Evolutionary conservation across 2,888 invertebrate species (phyloP).

Genomic region (Campoletis raptor): DNA sequence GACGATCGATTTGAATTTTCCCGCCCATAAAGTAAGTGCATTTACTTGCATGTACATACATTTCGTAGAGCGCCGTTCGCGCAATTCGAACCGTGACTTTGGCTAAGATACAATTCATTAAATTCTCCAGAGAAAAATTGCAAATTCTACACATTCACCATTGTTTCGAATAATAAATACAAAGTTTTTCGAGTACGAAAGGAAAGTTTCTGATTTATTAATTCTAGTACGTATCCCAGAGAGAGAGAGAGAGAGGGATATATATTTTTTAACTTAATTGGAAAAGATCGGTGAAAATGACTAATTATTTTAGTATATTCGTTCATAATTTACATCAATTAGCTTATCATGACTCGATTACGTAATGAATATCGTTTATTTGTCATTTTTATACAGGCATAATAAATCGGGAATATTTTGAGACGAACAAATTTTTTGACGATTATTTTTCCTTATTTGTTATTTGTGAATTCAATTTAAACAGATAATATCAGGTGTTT

Average conservation of each 20-base stretch:
- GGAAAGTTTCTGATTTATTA: background rate
- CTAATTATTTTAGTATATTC: background rate
- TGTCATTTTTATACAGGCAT: background rate
- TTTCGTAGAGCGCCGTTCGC: background rate
- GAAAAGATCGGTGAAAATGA: no score
- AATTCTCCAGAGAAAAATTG: no score
- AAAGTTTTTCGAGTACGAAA: background rate
- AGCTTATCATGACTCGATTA: background rate
- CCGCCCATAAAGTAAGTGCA: background rate
- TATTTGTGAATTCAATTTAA: conserved; percentile 25
- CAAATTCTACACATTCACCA: no score
- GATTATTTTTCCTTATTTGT: conserved; percentile 11
- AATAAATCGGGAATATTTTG: background rate
- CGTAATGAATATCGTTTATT: background rate
- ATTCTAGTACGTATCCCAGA: background rate
- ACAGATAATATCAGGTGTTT: conserved; percentile 14
- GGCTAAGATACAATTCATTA: no score
- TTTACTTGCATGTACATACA: background rate
- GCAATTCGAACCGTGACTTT: no score
- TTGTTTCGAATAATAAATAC: background rate
- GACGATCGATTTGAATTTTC: background rate
- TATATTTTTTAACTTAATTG: no score
- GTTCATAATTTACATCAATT: background rate
- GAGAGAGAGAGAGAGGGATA: no score
- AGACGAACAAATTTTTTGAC: background rate